These are phyloP conservation scores for Eurystomus gularis DNA, from an alignment of 2,113 vertebrate species.

Conservation along the genomic window DNA sequence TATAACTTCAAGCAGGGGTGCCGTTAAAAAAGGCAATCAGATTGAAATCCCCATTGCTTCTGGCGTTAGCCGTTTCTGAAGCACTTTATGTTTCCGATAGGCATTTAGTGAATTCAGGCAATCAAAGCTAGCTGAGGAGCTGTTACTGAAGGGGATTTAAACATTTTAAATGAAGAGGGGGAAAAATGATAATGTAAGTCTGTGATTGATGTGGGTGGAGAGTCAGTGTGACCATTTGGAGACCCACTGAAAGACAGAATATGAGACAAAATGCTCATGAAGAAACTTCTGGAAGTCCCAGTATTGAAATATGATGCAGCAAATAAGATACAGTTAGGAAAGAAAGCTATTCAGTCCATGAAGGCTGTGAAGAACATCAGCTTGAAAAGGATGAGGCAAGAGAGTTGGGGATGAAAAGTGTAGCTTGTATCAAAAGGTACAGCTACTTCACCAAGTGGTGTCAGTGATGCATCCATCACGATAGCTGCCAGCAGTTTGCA, in stretches of 20 bases:
- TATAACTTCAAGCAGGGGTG: not conserved
- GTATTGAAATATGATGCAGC: not conserved
- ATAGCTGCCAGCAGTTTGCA: not conserved
- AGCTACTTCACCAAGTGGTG: not conserved
- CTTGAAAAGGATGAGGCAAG: not conserved
- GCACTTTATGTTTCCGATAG: not conserved
- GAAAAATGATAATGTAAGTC: not conserved
- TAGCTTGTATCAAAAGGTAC: not conserved
- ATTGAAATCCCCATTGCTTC: not conserved
- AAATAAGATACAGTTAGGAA: not conserved
- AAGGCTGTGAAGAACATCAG: not conserved
- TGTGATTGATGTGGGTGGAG: not conserved
- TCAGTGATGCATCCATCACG: accelerated
- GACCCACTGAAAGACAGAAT: not conserved
- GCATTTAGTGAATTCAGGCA: not conserved
- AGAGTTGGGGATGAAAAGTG: not conserved
- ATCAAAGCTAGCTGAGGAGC: not conserved
- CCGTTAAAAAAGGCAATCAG: not conserved
- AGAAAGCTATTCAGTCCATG: not conserved
- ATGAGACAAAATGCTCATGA: not conserved
- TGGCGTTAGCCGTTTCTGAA: not conserved
- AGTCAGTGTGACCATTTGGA: not conserved
- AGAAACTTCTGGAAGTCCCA: not conserved
- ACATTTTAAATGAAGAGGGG: not conserved
- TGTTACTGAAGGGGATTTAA: not conserved